Evolutionary conservation across 2,797 vertebrate species (phyloP), one percentile per base, ranked within the genome.

Genomic region (Xerus rutilus): DNA sequence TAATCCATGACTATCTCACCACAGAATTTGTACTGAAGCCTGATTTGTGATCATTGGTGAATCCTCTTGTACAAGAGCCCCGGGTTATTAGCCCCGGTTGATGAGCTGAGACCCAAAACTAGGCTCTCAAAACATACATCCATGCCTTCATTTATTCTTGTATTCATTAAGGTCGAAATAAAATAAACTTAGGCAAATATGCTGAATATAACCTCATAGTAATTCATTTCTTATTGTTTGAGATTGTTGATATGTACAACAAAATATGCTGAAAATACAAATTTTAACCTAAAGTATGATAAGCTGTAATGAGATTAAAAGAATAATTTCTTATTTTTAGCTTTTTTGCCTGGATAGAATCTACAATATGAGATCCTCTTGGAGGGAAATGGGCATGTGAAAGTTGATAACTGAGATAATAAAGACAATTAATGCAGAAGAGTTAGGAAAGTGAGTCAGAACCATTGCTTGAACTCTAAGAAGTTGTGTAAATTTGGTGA

Each of bases 301-400:
- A 9, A 14, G 2, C 10, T 23, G 7, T 4, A 59, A 45, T 32
- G 21, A 72, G 54, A 47, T 23, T 14, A 85, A 59, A 86, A 30
- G 25, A 47, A 3, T 25, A 43, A 3, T 35, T n/a, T n/a, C 13
- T 64, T 49, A 28, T 62, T 62, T 62, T 62, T 25, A 25, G 9
- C 21, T 4, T 25, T 62, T 32, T 13, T 9, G 17, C 10, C 13
- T 18, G 1, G 13, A 39, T 9, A 18, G 39, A 64, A 57, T 14
- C 5, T 30, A 35, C 12, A 17, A 43, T 0, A 17, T 9, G 0
- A 20, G 4, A 7, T 64, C 43, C 11, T 70, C 23, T 39, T 23
- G 20, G 17, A 54, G 2, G 20, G 32, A 88, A 43, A n/a, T 5
- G 30, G 6, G 47, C 57, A 12, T 7, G 15, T 73, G 39, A 59